phyloP scores from a whole-genome alignment of 1,140 invertebrate species.

The Teleopsis dalmanni region DNA sequence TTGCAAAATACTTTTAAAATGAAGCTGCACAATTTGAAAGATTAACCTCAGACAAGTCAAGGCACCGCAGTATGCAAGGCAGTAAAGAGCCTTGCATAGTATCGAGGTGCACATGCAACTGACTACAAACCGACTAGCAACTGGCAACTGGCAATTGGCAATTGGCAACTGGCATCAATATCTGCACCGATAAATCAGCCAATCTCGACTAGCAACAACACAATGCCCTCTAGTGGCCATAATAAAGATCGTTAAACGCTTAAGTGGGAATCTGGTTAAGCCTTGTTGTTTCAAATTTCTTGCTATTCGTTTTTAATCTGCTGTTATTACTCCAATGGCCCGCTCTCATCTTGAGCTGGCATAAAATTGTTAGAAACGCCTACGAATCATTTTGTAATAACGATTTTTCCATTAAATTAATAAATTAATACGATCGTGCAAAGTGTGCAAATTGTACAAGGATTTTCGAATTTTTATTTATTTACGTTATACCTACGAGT shows the following conservation, averaged over 20 bases:
- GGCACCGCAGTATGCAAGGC: too few species aligned
- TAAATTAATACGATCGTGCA: conserved; percentile 42
- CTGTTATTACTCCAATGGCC: conserved; percentile 6
- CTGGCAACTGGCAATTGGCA: conserved; percentile 7
- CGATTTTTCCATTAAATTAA: conserved; percentile 43
- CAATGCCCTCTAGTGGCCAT: conserved; percentile 24
- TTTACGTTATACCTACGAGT: too few species aligned
- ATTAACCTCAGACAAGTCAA: too few species aligned
- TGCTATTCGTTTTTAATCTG: not conserved
- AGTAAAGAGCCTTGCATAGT: too few species aligned
- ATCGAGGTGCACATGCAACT: too few species aligned
- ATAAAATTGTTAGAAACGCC: conserved; percentile 44
- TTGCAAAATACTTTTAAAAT: too few species aligned
- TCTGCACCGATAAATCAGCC: conserved; percentile 13
- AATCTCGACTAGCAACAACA: conserved; percentile 4
- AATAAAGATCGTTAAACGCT: conserved; percentile 41
- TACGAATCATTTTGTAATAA: conserved; percentile 16
- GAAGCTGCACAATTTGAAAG: too few species aligned
- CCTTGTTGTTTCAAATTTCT: conserved; percentile 3
- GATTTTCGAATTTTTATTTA: too few species aligned
- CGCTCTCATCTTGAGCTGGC: conserved; percentile 27
- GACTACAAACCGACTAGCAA: too few species aligned
- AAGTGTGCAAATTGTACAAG: not conserved
- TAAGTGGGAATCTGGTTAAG: conserved; percentile 25
- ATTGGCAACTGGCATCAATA: too few species aligned